Conservation (phyloP, 1,140 invertebrate genomes). For the Formica exsecta region DNA sequence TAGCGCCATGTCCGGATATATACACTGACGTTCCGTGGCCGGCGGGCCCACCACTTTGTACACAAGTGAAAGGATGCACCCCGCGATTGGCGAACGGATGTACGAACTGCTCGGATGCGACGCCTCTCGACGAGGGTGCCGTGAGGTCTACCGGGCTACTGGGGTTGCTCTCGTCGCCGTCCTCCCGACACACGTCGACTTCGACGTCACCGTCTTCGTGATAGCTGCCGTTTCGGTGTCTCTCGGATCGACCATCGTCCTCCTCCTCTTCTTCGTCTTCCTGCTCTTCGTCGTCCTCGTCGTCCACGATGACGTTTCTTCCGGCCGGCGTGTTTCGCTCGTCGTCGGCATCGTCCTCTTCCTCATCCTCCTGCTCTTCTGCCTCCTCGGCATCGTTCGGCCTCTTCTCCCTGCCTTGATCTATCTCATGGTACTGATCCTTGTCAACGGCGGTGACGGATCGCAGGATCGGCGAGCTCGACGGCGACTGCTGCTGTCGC, state of each 20-base stretch:
- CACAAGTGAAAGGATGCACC: slow-evolving; percentile 79
- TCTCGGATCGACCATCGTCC: slow-evolving; percentile 73
- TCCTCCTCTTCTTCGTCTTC: slow-evolving; percentile 78
- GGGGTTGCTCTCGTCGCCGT: slow-evolving; percentile 80
- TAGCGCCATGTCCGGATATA: slow-evolving; percentile 74
- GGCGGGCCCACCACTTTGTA: slow-evolving; percentile 75
- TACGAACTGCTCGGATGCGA: slow-evolving; percentile 77
- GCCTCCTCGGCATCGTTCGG: slow-evolving; percentile 77
- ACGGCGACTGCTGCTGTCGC: slow-evolving; percentile 70
- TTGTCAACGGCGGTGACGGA: slow-evolving; percentile 68
- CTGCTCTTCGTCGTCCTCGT: slow-evolving; percentile 78
- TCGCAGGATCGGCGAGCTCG: slow-evolving; percentile 65
- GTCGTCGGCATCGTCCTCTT: slow-evolving; percentile 64
- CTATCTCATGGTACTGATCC: slow-evolving; percentile 69
- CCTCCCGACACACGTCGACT: slow-evolving; percentile 82
- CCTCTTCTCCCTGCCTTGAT: slow-evolving; percentile 68
- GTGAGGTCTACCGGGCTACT: slow-evolving; percentile 85
- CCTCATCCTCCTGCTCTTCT: slow-evolving; percentile 72
- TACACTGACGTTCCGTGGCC: slow-evolving; percentile 71
- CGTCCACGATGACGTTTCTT: slow-evolving; percentile 64
- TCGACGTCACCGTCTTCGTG: slow-evolving; percentile 83
- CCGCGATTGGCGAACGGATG: slow-evolving; percentile 78
- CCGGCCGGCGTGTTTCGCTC: slow-evolving; percentile 30
- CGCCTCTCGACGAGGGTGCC: slow-evolving; percentile 80
- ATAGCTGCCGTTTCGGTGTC: slow-evolving; percentile 75